phyloP scores from a whole-genome alignment of 2,797 vertebrate genomes.

The Enteromius anoplus region DNA sequence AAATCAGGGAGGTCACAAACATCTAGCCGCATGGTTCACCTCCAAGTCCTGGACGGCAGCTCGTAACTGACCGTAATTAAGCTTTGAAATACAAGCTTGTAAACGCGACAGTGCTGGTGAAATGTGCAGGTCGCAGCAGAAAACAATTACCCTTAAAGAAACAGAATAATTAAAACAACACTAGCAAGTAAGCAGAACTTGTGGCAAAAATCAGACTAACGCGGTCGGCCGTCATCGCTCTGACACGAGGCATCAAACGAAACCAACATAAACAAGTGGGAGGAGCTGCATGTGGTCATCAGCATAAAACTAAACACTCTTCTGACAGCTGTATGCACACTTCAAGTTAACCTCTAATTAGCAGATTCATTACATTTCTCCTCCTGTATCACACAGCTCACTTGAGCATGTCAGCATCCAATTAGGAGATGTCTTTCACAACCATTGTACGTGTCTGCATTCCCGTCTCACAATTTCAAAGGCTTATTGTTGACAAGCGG shows the following conservation, averaged over 20 bases:
- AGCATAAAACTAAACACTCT: constrained; percentile 31
- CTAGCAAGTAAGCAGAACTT: not conserved
- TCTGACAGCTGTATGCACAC: constrained; percentile 38
- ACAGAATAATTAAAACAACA: constrained; percentile 1
- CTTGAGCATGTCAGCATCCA: constrained; percentile 40
- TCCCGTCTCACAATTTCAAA: constrained; percentile 29
- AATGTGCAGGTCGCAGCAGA: constrained; percentile 12
- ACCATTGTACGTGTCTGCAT: constrained; percentile 26
- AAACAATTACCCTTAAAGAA: constrained; percentile 29
- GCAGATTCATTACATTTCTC: constrained; percentile 44
- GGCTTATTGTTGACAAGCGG: constrained; percentile 6
- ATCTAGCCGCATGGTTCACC: constrained; percentile 20
- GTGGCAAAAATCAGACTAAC: constrained; percentile 7
- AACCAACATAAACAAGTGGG: constrained; percentile 25
- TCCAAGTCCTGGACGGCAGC: constrained; percentile 19
- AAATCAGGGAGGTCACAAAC: constrained; percentile 27
- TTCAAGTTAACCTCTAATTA: constrained; percentile 51
- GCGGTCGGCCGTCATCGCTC: not conserved
- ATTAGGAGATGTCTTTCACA: constrained; percentile 46
- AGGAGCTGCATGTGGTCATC: constrained; percentile 34
- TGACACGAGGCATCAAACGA: not conserved
- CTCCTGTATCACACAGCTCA: constrained; percentile 45
- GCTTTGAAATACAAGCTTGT: constrained; percentile 47
- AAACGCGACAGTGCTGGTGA: constrained; percentile 21
- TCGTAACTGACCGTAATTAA: constrained; percentile 44